phyloP scores from a whole-genome alignment of 2,113 vertebrate genomes.

The Xiphias gladius region DNA sequence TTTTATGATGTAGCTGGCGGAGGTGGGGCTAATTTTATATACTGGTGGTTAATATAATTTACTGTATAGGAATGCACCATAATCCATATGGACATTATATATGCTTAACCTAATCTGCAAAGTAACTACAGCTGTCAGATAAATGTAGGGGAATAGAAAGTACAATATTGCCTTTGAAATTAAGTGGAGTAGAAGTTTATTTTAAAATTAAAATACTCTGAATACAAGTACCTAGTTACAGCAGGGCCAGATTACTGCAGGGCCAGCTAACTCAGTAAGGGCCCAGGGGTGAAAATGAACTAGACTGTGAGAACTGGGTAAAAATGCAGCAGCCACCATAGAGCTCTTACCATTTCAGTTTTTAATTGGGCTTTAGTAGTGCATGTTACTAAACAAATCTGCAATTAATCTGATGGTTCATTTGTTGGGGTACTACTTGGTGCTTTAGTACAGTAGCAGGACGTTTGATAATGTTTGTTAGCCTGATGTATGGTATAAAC shows the following conservation, averaged over 20 bases:
- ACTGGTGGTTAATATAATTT: neutral
- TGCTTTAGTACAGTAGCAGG: too few species aligned
- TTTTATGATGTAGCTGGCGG: neutral
- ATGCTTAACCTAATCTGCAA: too few species aligned
- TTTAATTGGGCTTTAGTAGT: slow-evolving; percentile 11
- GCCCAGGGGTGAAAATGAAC: neutral
- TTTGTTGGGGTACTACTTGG: too few species aligned
- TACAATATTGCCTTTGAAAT: neutral
- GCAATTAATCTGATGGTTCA: slow-evolving; percentile 11
- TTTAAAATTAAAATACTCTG: neutral
- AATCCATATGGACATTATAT: neutral
- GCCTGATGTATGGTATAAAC: too few species aligned
- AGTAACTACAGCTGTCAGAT: neutral
- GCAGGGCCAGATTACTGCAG: neutral
- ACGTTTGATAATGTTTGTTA: too few species aligned
- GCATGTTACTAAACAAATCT: neutral
- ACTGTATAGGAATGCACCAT: neutral
- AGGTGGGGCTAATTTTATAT: neutral
- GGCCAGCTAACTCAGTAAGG: neutral
- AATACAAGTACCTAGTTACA: too few species aligned
- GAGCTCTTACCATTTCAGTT: neutral
- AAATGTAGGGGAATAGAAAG: neutral
- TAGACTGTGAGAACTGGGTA: neutral
- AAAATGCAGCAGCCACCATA: neutral
- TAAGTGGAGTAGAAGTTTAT: neutral